These are phyloP conservation scores for Cephus rjabovi DNA, from an alignment of 2,888 invertebrate genomes.

Conservation along the genomic window DNA sequence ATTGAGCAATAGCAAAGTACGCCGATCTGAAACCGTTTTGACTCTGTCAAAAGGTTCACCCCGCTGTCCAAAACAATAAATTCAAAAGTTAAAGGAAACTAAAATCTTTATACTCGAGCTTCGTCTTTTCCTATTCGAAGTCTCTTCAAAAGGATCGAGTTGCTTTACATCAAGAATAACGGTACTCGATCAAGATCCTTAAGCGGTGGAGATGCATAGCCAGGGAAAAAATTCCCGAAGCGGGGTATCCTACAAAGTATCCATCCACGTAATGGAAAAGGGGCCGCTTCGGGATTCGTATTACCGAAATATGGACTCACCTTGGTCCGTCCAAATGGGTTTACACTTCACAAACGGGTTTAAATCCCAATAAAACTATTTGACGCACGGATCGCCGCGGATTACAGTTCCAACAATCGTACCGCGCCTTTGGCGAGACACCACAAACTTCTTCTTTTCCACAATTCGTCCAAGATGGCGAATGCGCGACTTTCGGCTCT, in stretches of 20 bases:
- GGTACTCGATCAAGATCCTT: conserved; percentile 26
- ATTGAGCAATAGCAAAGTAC: background rate
- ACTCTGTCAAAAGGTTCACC: conserved; percentile 7
- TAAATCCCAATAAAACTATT: conserved; percentile 64
- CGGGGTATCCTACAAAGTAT: conserved; percentile 60
- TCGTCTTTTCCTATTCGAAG: background rate
- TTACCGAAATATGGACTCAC: conserved; percentile 72
- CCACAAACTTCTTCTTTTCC: conserved; percentile 62
- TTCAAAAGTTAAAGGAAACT: conserved; percentile 4
- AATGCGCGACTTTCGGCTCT: conserved; percentile 65
- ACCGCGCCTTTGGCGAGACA: conserved; percentile 52
- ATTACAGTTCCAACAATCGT: conserved; percentile 52
- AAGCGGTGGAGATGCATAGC: conserved; percentile 10
- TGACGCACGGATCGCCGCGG: conserved; percentile 63
- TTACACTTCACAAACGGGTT: conserved; percentile 74
- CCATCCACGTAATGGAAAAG: conserved; percentile 66
- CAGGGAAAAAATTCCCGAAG: conserved; percentile 62
- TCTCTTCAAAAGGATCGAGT: background rate
- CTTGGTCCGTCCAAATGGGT: conserved; percentile 86
- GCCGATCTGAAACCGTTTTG: background rate
- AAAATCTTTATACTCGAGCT: background rate
- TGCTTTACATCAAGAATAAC: conserved; percentile 11
- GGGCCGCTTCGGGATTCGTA: conserved; percentile 63
- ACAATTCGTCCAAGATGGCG: conserved; percentile 69
- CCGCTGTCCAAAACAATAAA: conserved; percentile 22